Evolutionary conservation across 2,113 vertebrate genomes (phyloP), one percentile per base, ranked within the genome.

Genomic region (Tetrax tetrax): DNA sequence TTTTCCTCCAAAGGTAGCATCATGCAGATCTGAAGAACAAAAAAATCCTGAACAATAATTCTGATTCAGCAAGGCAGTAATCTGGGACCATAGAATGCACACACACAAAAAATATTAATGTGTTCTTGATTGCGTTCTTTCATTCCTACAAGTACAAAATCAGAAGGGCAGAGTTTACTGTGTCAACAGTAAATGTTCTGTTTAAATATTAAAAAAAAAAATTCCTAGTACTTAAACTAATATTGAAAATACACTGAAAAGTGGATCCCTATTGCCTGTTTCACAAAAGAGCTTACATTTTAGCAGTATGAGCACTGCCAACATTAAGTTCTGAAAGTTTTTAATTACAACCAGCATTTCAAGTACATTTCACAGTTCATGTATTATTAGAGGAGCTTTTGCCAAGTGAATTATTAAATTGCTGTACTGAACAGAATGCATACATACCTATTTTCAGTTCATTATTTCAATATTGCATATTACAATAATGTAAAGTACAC

Each of bases 271-370:
- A 9, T 11, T 51, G 72, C 84, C 63, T 74, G 35, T 65, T 93
- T 80, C 79, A 83, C 84, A 85, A 87, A 82, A 60, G 2, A 83
- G 57, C 77, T 75, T 53, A 72, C 54, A 10, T 61, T 93, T 87
- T 51, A 85, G 91, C 94, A 92, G 75, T 14, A 24, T 50, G 38
- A 72, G 75, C 31, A 28, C 71, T 90, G 96, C 84, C 95, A 96
- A 53, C 72, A 37, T 70, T 19, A 93, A 94, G 79, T 83, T 93
- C 76, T 92, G 83, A 79, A 95, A 96, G 86, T 92, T 96, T 97
- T 96, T 96, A 96, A 97, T 96, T 96, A 96, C 91, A 96, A 87
- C 43, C 12, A 5, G 86, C 88, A 75, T 93, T 97, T 96, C 92
- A 90, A 93, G 82, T 65, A 80, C 75, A n/a, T 93, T 95, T 96